Percentiles rank a stretch among this genome's conserved stretches.
phyloP scores from a whole-genome alignment of 1,140 invertebrate species.

The Zelostemma sp. region DNA sequence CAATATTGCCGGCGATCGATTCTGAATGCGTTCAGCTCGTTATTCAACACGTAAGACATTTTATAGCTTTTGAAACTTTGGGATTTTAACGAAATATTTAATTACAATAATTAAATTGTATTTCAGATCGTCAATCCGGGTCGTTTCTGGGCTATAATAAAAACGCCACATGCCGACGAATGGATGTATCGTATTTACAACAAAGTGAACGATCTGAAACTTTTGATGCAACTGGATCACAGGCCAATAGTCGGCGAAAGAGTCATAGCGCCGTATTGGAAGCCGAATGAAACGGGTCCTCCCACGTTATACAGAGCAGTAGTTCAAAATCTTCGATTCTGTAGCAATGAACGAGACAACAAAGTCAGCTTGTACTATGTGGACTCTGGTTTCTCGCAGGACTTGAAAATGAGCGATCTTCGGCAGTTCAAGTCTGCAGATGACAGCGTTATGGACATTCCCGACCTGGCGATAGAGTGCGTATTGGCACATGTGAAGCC shows the following conservation, averaged over 20 bases:
- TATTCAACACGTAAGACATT: constrained; percentile 1
- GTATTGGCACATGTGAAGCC: constrained; percentile 77
- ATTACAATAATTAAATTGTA: no score
- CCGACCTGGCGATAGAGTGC: constrained; percentile 80
- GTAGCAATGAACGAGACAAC: constrained; percentile 39
- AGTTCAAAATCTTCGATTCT: constrained; percentile 45
- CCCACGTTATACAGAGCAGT: constrained; percentile 60
- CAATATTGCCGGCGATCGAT: constrained; percentile 70
- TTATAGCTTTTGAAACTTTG: no score
- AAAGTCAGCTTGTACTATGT: constrained; percentile 77
- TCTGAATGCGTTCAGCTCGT: constrained; percentile 43
- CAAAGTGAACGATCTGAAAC: neutral
- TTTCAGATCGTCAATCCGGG: constrained; percentile 70
- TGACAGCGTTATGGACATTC: constrained; percentile 45
- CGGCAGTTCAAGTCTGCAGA: constrained; percentile 26
- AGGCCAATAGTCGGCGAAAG: constrained; percentile 44
- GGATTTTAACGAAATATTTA: no score
- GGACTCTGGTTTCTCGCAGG: constrained; percentile 80
- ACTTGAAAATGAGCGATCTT: constrained; percentile 51
- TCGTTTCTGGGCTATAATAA: constrained; percentile 75
- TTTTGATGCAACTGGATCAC: constrained; percentile 9
- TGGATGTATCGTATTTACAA: constrained; percentile 45
- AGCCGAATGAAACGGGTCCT: constrained; percentile 26
- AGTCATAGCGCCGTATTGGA: constrained; percentile 53
- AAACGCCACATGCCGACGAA: constrained; percentile 57